Conservation (phyloP, 2,888 invertebrate genomes). For the Myopa tessellatipennis region DNA sequence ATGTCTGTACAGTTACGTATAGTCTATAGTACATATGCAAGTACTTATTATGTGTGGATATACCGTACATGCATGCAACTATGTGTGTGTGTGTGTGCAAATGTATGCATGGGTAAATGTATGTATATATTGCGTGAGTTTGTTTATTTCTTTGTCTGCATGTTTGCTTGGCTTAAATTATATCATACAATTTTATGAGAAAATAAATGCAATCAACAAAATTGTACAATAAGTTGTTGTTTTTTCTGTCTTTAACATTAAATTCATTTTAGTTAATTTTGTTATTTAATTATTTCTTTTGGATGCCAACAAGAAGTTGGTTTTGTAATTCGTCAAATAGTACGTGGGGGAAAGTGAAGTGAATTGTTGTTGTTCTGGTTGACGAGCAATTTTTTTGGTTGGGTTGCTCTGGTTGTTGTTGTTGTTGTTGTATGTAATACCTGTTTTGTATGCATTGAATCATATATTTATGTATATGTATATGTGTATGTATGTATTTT, state of each 20-base stretch:
- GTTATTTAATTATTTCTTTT: conserved; percentile 11
- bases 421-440: conserved; percentile 38
- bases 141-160: conserved; percentile 37
- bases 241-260: not conserved
- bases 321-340: conserved; percentile 17
- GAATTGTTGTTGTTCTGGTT: not conserved
- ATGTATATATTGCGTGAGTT: conserved; percentile 31
- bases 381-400: too few relatives aligned
- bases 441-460: not conserved
- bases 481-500: not conserved
- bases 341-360: conserved; percentile 25
- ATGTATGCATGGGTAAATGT: conserved; percentile 37
- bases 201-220: conserved; percentile 36
- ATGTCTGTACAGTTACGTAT: not conserved
- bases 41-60: conserved; percentile 25
- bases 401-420: conserved; percentile 1
- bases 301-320: conserved; percentile 1
- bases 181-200: conserved; percentile 23
- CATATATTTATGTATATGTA: conserved; percentile 11
- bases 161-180: conserved; percentile 32
- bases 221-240: conserved; percentile 31
- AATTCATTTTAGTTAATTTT: not conserved
- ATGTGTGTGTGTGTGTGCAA: conserved; percentile 36
- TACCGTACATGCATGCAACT: not conserved
- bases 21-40: not conserved